A percentile compares a stretch with the other conserved stretches of the same genome.
These are phyloP conservation scores for Calcarius lapponicus DNA, from an alignment of 2,797 vertebrate genomes.

Conservation along the genomic window DNA sequence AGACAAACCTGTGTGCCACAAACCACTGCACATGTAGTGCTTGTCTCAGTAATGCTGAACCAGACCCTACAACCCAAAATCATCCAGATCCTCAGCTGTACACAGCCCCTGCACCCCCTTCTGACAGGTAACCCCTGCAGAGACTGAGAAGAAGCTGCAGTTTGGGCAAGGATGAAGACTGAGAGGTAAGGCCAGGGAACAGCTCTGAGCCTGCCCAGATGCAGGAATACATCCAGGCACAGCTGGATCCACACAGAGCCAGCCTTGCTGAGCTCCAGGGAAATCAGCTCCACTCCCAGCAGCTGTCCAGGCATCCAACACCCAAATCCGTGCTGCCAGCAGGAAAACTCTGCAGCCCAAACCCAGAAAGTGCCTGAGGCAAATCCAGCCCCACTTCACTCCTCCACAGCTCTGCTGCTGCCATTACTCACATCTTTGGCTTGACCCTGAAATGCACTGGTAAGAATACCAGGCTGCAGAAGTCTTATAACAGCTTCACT, in stretches of 20 bases:
- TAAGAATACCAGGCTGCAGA: not conserved
- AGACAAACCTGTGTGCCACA: accelerated
- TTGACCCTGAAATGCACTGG: not conserved
- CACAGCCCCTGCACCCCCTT: not conserved
- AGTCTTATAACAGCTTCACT: not conserved
- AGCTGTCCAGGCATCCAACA: not conserved
- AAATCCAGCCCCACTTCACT: not conserved
- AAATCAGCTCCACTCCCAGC: not conserved
- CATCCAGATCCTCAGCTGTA: not conserved
- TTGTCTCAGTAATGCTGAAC: not conserved
- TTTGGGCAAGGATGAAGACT: accelerated
- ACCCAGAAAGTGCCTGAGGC: not conserved
- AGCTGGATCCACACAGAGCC: not conserved
- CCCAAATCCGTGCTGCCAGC: not conserved
- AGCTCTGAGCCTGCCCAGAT: not conserved
- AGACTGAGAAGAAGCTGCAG: not conserved
- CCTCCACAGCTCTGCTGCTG: not conserved
- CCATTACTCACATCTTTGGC: not conserved
- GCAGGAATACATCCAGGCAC: not conserved
- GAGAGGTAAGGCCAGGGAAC: not conserved
- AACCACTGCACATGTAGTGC: accelerated
- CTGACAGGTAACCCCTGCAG: not conserved
- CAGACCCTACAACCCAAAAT: not conserved
- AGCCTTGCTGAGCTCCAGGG: not conserved
- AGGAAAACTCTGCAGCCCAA: not conserved